phyloP scores from a whole-genome alignment of 2,113 vertebrate genomes.

The Morphnarchus princeps region DNA sequence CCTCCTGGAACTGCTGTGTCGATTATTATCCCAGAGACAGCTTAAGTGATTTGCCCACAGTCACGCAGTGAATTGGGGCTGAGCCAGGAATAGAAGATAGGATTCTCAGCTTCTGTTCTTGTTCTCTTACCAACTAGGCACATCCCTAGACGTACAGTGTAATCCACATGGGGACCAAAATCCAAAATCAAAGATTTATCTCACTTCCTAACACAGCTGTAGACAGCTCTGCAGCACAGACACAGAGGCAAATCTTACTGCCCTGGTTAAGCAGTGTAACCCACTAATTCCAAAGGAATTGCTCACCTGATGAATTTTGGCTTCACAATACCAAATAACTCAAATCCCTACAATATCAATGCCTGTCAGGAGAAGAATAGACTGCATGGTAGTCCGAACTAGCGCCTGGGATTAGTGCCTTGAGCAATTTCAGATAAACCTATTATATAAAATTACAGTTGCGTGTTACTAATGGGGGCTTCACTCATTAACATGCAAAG shows the following conservation, averaged over 20 bases:
- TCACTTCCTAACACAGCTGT: background rate
- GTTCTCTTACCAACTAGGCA: background rate
- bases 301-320: background rate
- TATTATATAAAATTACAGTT: background rate
- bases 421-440: background rate
- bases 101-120: background rate
- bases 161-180: background rate
- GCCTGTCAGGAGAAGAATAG: background rate
- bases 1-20: slow-evolving; percentile 46
- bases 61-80: slow-evolving; percentile 12
- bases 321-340: background rate
- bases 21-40: slow-evolving; percentile 55
- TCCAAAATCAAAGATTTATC: slow-evolving; percentile 24
- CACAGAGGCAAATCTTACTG: background rate
- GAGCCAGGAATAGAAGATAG: slow-evolving; percentile 41
- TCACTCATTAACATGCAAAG: background rate
- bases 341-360: background rate
- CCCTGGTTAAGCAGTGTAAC: background rate
- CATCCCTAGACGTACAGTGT: background rate
- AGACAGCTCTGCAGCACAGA: background rate
- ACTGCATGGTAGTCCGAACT: background rate
- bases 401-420: background rate
- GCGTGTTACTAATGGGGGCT: background rate
- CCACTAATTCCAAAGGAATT: background rate
- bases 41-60: slow-evolving; percentile 60